Conservation (phyloP, 2,797 vertebrate genomes). For the Polyboroides typus region DNA sequence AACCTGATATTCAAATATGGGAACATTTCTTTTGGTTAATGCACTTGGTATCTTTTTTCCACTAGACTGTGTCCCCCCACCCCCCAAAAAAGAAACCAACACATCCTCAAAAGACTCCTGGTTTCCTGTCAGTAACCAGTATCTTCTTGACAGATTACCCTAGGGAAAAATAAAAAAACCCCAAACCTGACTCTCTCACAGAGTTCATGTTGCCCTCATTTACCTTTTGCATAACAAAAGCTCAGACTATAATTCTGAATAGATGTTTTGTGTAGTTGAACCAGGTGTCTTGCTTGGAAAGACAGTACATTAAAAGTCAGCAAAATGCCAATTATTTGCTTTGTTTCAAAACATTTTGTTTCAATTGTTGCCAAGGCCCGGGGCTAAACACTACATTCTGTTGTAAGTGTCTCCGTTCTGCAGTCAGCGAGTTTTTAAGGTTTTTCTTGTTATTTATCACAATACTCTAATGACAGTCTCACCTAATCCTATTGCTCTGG, state of each 20-base stretch:
- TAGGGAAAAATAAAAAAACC: not conserved
- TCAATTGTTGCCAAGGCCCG: constrained; percentile 72
- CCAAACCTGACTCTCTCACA: constrained; percentile 33
- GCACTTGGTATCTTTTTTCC: not conserved
- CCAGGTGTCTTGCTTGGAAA: constrained; percentile 73
- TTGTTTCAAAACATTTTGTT: constrained; percentile 71
- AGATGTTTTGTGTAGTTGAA: constrained; percentile 63
- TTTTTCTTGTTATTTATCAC: constrained; percentile 37
- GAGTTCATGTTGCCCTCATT: constrained; percentile 51
- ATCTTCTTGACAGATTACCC: constrained; percentile 5
- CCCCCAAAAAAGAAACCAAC: not conserved
- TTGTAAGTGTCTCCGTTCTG: constrained; percentile 48
- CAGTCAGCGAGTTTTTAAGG: not conserved
- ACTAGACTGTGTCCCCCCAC: not conserved
- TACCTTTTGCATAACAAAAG: constrained; percentile 69
- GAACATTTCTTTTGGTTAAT: not conserved
- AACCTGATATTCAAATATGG: not conserved
- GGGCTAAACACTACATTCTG: constrained; percentile 60
- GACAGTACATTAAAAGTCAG: constrained; percentile 64
- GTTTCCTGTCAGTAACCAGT: not conserved
- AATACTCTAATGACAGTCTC: not conserved
- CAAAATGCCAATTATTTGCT: constrained; percentile 72
- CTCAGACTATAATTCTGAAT: constrained; percentile 59
- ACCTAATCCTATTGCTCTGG: constrained; percentile 47
- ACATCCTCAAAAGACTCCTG: not conserved